Evolutionary conservation across 2,797 vertebrate species (phyloP).

Genomic region (Lateolabrax maculatus): DNA sequence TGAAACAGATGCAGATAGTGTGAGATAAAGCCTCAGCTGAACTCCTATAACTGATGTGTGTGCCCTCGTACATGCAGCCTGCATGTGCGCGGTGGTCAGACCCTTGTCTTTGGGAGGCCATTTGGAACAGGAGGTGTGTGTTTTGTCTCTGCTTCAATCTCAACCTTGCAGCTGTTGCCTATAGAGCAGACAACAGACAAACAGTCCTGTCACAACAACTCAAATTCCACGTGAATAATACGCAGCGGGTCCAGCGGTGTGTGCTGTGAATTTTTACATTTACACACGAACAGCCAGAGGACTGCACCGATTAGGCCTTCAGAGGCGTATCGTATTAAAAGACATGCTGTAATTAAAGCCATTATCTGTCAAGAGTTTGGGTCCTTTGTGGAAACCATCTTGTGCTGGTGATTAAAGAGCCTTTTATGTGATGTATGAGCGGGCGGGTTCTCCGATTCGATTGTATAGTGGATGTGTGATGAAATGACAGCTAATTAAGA

Average conservation of each 20-base stretch:
- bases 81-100: not conserved
- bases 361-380: too few species aligned
- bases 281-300: not conserved
- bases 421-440: too few species aligned
- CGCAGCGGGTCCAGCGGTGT: not conserved
- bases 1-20: slow-evolving; percentile 26
- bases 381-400: too few species aligned
- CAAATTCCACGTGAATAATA: not conserved
- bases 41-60: slow-evolving; percentile 7
- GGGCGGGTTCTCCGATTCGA: too few species aligned
- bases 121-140: slow-evolving; percentile 45
- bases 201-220: slow-evolving; percentile 51
- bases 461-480: too few species aligned
- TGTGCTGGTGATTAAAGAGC: too few species aligned
- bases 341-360: too few species aligned
- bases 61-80: not conserved
- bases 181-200: slow-evolving; percentile 24
- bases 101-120: slow-evolving; percentile 22
- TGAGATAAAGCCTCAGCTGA: slow-evolving; percentile 34
- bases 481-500: too few species aligned
- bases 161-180: slow-evolving; percentile 59
- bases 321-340: too few species aligned
- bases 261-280: not conserved
- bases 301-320: not conserved
- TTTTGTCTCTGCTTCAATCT: slow-evolving; percentile 53